Evolutionary conservation across 2,113 vertebrate genomes (phyloP).

Genomic region (Arvicanthis niloticus): DNA sequence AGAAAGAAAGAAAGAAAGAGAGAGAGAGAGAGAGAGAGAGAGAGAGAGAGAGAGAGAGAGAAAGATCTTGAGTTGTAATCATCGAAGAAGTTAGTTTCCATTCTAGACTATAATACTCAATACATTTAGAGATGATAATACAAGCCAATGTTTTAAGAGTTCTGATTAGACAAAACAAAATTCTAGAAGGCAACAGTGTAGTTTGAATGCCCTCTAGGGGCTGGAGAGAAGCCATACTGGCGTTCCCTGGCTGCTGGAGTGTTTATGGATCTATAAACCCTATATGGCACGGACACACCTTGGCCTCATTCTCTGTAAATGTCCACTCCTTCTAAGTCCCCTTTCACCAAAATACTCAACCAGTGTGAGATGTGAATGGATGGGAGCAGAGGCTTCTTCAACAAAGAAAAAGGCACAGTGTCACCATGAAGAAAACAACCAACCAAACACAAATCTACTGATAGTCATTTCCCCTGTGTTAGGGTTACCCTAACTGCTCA

Average conservation of each 20-base stretch:
- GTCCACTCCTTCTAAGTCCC: neutral
- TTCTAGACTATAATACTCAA: neutral
- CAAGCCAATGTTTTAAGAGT: conserved; percentile 2
- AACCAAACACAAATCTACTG: neutral
- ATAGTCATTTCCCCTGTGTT: neutral
- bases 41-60: neutral
- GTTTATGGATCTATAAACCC: neutral
- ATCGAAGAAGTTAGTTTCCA: conserved; percentile 31
- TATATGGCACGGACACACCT: neutral
- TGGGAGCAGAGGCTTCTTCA: neutral
- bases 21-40: neutral
- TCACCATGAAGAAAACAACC: neutral
- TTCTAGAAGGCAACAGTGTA: conserved; percentile 23
- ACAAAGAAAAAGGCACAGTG: neutral
- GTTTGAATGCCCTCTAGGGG: conserved; percentile 69
- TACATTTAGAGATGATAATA: neutral
- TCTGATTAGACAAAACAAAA: conserved; percentile 32
- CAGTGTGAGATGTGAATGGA: neutral
- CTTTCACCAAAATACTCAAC: neutral
- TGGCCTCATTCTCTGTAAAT: conserved; percentile 29
- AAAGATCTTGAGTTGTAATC: conserved; percentile 10
- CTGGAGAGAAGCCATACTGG: conserved; percentile 24
- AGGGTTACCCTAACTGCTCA: neutral
- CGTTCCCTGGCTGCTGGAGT: neutral
- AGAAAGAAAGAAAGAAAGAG: conserved; percentile 21